Percentiles rank a stretch among this genome's conserved stretches.
phyloP scores from a whole-genome alignment of 2,113 vertebrate species.

The Mellivora capensis region DNA sequence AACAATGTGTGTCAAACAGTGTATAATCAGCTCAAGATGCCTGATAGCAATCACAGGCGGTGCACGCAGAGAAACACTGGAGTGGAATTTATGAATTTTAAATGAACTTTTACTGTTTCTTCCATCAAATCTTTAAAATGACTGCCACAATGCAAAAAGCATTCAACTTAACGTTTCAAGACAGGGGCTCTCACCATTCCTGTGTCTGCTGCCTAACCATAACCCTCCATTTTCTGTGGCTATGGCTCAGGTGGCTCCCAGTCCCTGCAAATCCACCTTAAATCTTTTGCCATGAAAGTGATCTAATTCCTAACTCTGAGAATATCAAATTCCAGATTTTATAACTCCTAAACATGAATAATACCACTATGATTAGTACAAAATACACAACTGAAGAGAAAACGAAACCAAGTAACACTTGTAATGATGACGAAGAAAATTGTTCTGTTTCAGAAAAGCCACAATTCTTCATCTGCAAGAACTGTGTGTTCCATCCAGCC shows the following conservation, averaged over 20 bases:
- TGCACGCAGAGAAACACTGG: background rate
- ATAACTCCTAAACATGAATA: background rate
- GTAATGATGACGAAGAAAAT: background rate
- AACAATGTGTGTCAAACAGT: background rate
- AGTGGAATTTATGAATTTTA: conserved; percentile 36
- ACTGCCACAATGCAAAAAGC: background rate
- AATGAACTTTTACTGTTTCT: conserved; percentile 27
- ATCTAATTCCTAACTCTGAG: background rate
- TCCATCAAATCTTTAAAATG: conserved; percentile 31
- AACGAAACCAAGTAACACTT: background rate
- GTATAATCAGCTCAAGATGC: background rate
- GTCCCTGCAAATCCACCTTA: background rate
- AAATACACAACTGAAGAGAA: background rate
- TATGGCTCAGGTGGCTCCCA: background rate
- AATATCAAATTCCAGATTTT: background rate
- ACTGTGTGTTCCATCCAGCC: background rate
- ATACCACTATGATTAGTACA: background rate
- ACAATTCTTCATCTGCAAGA: background rate
- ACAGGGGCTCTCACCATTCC: background rate
- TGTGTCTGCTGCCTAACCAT: background rate
- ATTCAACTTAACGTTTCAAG: background rate
- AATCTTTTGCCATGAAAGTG: background rate
- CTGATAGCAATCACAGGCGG: background rate
- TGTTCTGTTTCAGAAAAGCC: background rate
- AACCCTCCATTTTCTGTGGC: background rate